Evolutionary conservation across 2,113 vertebrate genomes (phyloP).

Genomic region (Setophaga coronata): DNA sequence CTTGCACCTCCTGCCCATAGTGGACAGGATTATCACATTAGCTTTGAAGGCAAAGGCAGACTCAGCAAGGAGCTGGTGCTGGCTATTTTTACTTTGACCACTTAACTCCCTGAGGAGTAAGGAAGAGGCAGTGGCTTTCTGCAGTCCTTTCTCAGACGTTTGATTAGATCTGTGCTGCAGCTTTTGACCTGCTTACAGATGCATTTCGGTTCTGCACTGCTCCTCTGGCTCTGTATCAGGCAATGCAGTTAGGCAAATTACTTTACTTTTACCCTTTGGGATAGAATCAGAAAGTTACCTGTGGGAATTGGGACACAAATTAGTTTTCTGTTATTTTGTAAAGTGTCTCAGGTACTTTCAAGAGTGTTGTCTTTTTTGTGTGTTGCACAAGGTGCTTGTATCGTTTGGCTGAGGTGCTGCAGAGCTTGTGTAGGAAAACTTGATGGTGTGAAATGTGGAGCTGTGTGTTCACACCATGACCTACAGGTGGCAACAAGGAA

Average conservation of each 20-base stretch:
- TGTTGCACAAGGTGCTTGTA: neutral
- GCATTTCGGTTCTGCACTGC: neutral
- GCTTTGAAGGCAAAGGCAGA: neutral
- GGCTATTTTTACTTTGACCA: neutral
- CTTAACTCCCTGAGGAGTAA: neutral
- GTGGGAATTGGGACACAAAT: neutral
- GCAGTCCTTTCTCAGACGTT: neutral
- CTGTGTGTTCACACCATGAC: neutral
- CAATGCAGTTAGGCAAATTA: neutral
- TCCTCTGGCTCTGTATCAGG: neutral
- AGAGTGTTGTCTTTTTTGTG: neutral
- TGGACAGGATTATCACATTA: neutral
- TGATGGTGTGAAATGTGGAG: rapidly evolving
- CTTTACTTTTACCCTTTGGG: neutral
- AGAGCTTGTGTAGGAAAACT: neutral
- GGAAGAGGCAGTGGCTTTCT: neutral
- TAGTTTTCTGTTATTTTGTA: neutral
- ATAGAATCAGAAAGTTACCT: neutral
- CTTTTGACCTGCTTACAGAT: neutral
- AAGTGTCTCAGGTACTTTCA: neutral
- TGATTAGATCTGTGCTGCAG: neutral
- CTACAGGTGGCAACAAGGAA: neutral
- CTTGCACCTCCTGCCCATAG: neutral
- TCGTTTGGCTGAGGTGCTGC: neutral
- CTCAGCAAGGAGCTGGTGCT: neutral